A percentile compares a stretch with the other conserved stretches of the same genome.
phyloP scores from a whole-genome alignment of 2,888 invertebrate genomes.

The Anodontia alba region DNA sequence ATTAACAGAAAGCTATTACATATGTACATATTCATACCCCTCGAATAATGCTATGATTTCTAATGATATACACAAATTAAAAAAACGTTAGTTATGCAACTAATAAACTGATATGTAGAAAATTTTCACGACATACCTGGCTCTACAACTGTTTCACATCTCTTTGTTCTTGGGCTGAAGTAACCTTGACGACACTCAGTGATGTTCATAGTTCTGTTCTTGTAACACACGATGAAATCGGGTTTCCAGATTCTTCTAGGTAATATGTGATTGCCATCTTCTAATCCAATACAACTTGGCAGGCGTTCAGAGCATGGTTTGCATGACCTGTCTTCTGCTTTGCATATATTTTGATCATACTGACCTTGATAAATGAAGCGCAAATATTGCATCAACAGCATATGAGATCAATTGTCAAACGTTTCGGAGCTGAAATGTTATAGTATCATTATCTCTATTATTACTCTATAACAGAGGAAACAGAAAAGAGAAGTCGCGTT shows the following conservation, averaged over 20 bases:
- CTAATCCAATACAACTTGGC: slow-evolving; percentile 58
- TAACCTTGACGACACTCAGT: slow-evolving; percentile 39
- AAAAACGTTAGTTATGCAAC: too few species aligned
- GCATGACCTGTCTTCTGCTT: slow-evolving; percentile 42
- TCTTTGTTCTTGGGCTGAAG: slow-evolving; percentile 42
- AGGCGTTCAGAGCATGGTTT: slow-evolving; percentile 57
- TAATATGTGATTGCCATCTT: slow-evolving; percentile 58
- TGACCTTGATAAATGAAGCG: slow-evolving; percentile 69
- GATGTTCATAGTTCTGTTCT: slow-evolving; percentile 59
- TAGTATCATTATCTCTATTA: too few species aligned
- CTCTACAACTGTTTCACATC: slow-evolving; percentile 25
- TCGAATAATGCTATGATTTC: too few species aligned
- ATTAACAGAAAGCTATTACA: too few species aligned
- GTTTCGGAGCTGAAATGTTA: too few species aligned
- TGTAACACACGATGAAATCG: slow-evolving; percentile 59
- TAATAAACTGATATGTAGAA: too few species aligned
- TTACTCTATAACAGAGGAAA: too few species aligned
- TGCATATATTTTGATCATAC: slow-evolving; percentile 61
- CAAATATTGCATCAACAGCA: background rate
- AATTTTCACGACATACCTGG: slow-evolving; percentile 39
- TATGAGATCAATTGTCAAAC: too few species aligned
- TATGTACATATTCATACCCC: too few species aligned
- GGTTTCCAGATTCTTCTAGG: slow-evolving; percentile 52
- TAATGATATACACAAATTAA: too few species aligned
- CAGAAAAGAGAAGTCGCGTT: too few species aligned